Conservation (phyloP, 2,888 invertebrate genomes). For the Adela reaumurella region DNA sequence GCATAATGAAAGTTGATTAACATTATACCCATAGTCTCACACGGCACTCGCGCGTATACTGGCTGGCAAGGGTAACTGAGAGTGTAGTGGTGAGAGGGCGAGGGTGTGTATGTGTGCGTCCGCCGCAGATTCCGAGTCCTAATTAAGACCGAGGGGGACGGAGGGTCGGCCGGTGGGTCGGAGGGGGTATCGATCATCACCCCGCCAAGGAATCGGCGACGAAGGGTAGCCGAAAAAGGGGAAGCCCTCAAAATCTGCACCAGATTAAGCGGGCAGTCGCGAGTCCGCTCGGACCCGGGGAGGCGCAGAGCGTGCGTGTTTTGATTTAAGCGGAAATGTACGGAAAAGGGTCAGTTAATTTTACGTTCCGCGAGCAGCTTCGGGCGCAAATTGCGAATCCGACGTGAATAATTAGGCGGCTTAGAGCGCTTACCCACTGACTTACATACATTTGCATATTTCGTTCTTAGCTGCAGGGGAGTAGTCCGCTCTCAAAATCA, state of each 20-base stretch:
- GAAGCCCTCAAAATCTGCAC: slow-evolving; percentile 51
- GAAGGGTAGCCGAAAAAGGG: slow-evolving; percentile 50
- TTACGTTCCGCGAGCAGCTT: slow-evolving; percentile 25
- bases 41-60: too few relatives aligned
- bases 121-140: slow-evolving; percentile 82
- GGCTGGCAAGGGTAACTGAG: too few relatives aligned
- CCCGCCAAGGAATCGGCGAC: slow-evolving; percentile 44
- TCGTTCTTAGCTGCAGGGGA: too few relatives aligned
- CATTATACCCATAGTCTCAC: slow-evolving; percentile 37
- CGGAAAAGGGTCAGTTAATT: slow-evolving; percentile 40
- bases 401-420: slow-evolving; percentile 55
- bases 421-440: slow-evolving; percentile 54
- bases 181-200: slow-evolving; percentile 46
- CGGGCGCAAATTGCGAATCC: slow-evolving; percentile 51
- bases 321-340: slow-evolving; percentile 50
- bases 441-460: slow-evolving; percentile 55
- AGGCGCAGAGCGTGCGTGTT: slow-evolving; percentile 41
- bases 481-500: too few relatives aligned
- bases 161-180: slow-evolving; percentile 25
- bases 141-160: slow-evolving; percentile 77
- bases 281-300: slow-evolving; percentile 25
- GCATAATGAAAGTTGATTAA: slow-evolving; percentile 59
- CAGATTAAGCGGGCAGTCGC: slow-evolving; percentile 38
- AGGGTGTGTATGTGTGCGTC: slow-evolving; percentile 65
- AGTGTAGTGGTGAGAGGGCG: slow-evolving; percentile 10